phyloP scores from a whole-genome alignment of 2,888 invertebrate species.

The Microchrysa polita region DNA sequence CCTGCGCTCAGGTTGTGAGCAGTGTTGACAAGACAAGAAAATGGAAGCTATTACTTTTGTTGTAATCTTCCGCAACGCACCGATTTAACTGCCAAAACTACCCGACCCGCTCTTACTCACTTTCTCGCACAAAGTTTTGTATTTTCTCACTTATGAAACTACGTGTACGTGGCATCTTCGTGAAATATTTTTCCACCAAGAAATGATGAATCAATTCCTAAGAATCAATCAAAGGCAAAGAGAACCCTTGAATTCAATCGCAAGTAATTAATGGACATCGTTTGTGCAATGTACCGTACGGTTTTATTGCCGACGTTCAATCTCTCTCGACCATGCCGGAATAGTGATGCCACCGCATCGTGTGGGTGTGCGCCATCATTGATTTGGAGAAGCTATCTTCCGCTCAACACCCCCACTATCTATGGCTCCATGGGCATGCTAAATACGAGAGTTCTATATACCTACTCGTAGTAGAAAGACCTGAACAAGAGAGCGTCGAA shows the following conservation, averaged over 20 bases:
- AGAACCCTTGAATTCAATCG: slow-evolving; percentile 42
- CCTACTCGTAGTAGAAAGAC: neutral
- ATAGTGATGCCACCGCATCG: slow-evolving; percentile 2
- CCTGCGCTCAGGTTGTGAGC: too few species aligned
- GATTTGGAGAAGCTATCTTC: neutral
- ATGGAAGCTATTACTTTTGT: too few species aligned
- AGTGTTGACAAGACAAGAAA: too few species aligned
- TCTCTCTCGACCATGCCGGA: slow-evolving; percentile 21
- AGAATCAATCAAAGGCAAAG: slow-evolving; percentile 1
- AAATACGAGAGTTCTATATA: too few species aligned
- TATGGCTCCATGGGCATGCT: too few species aligned
- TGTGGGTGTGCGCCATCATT: neutral
- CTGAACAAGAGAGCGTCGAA: neutral
- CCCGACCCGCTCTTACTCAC: too few species aligned
- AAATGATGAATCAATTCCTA: slow-evolving; percentile 26
- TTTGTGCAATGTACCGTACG: slow-evolving; percentile 41
- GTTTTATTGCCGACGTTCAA: slow-evolving; percentile 37
- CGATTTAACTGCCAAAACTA: too few species aligned
- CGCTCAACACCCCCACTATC: slow-evolving; percentile 9
- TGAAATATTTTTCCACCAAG: too few species aligned
- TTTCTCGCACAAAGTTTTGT: too few species aligned
- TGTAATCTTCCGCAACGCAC: too few species aligned
- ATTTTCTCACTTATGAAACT: too few species aligned
- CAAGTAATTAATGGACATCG: slow-evolving; percentile 44
- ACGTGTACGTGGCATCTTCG: too few species aligned